These are phyloP conservation scores for Luperina testacea DNA, from an alignment of 2,888 invertebrate species.

Conservation along the genomic window DNA sequence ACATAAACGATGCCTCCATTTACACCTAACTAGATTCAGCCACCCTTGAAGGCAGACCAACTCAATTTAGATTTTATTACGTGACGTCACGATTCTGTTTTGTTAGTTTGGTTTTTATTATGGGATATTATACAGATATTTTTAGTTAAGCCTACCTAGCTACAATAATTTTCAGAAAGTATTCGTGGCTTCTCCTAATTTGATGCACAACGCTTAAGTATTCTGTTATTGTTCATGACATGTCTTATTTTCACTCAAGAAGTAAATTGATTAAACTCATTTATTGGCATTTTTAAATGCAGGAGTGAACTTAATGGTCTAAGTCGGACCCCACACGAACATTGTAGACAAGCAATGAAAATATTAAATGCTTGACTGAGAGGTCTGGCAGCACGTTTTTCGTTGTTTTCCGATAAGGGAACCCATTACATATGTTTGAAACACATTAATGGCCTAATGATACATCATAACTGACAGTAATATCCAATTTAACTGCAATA, in stretches of 20 bases:
- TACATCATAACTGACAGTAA: constrained; percentile 71
- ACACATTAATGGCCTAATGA: constrained; percentile 66
- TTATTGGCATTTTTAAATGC: background rate
- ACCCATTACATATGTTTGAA: constrained; percentile 59
- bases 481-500: constrained; percentile 72
- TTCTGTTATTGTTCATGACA: background rate
- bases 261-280: constrained; percentile 1
- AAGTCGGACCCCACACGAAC: constrained; percentile 17
- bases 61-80: constrained; percentile 77
- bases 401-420: constrained; percentile 41
- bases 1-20: constrained; percentile 83
- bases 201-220: background rate
- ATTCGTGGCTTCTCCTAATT: background rate
- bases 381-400: constrained; percentile 20
- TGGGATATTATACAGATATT: background rate
- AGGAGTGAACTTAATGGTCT: background rate
- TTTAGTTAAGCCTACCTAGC: too few relatives aligned
- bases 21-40: constrained; percentile 78
- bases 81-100: constrained; percentile 64
- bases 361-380: constrained; percentile 13
- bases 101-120: constrained; percentile 48
- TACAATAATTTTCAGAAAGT: background rate
- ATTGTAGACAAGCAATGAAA: constrained; percentile 21
- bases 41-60: constrained; percentile 75
- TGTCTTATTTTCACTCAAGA: background rate